Evolutionary conservation across 2,888 invertebrate genomes (phyloP).

Genomic region (Venustoraphidia nigricollis): DNA sequence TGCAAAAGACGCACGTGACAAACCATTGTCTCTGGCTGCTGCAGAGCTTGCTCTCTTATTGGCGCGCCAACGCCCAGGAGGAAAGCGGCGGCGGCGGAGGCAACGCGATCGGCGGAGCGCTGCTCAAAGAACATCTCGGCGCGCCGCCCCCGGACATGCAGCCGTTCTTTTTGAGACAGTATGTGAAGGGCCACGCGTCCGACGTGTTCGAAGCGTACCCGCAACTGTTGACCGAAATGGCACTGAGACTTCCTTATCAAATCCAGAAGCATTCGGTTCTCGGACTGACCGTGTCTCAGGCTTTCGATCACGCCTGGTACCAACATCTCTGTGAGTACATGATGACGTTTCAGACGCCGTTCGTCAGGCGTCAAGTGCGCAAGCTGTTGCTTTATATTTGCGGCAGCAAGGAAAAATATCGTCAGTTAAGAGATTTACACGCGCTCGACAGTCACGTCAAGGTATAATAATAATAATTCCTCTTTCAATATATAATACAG

Average conservation of each 20-base stretch:
- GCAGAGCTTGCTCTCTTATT: constrained; percentile 57
- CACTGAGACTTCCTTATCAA: constrained; percentile 84
- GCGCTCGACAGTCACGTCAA: constrained; percentile 79
- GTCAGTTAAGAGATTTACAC: constrained; percentile 85
- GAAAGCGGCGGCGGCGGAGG: constrained; percentile 18
- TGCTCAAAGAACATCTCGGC: constrained; percentile 68
- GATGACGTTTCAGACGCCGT: constrained; percentile 89
- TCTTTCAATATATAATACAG: too few relatives aligned
- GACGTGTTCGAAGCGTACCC: constrained; percentile 92
- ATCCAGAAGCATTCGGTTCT: constrained; percentile 61
- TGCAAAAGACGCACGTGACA: constrained; percentile 54
- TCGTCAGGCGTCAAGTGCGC: constrained; percentile 74
- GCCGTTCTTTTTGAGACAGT: constrained; percentile 85
- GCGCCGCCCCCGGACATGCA: constrained; percentile 86
- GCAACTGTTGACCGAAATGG: constrained; percentile 89
- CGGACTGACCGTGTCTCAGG: constrained; percentile 28
- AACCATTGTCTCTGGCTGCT: constrained; percentile 57
- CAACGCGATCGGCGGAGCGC: constrained; percentile 42
- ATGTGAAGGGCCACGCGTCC: constrained; percentile 76
- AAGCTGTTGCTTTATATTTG: constrained; percentile 85
- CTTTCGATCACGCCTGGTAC: constrained; percentile 54
- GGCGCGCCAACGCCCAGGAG: constrained; percentile 43
- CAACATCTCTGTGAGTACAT: constrained; percentile 81
- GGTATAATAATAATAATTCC: too few relatives aligned
- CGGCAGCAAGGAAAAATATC: constrained; percentile 90